These are phyloP conservation scores for Anagrus nilaparvatae DNA, from an alignment of 1,140 invertebrate species.

Conservation along the genomic window DNA sequence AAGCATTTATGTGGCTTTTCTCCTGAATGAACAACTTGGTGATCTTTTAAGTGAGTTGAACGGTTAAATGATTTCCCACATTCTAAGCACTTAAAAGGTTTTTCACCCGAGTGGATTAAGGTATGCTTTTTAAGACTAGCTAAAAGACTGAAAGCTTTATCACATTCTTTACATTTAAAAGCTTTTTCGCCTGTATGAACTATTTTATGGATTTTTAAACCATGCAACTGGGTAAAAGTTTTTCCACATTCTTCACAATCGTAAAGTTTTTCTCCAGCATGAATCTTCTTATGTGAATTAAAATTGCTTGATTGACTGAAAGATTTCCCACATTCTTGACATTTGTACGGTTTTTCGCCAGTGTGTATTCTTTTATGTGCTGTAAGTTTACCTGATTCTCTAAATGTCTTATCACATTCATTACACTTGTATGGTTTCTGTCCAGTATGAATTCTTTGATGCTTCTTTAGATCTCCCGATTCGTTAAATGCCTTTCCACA, in stretches of 20 bases:
- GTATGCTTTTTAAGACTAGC: constrained; percentile 98
- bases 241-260: no score
- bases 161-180: constrained; percentile 90
- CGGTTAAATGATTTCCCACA: constrained; percentile 98
- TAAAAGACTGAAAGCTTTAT: constrained; percentile 96
- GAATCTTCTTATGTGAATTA: no score
- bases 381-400: no score
- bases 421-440: constrained; percentile 13
- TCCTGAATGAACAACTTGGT: constrained; percentile 99
- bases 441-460: constrained; percentile 12
- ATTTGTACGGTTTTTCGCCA: no score
- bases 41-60: constrained; percentile 90
- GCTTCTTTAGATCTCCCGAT: constrained; percentile 11
- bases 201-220: no score
- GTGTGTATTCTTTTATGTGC: no score
- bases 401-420: constrained; percentile 7
- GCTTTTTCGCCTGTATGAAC: no score
- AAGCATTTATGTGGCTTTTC: no score
- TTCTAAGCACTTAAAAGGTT: constrained; percentile 95
- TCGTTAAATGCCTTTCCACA: constrained; percentile 59
- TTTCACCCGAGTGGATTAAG: constrained; percentile 95
- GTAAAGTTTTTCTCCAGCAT: no score
- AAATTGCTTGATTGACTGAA: no score
- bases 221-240: no score
- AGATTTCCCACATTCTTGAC: no score